Base-by-base conservation (phyloP, 2,888 invertebrate genomes). In the Exocentrus adspersus region DNA sequence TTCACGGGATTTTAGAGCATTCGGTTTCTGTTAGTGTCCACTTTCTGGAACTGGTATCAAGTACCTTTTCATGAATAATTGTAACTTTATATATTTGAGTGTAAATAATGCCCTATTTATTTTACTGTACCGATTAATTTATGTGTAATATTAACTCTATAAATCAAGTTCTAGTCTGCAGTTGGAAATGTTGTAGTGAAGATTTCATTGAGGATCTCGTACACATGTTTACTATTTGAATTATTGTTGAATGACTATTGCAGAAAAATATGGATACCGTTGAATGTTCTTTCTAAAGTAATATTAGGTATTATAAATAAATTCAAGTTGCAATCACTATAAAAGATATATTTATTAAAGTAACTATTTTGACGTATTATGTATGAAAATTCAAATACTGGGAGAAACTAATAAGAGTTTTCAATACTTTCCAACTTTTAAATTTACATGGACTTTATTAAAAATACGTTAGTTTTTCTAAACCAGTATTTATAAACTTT, bases 371-470 rank as follows among this genome's bases (percentile, higher is more conserved):
- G 9, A 17, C 6, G n/a, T 57, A 46, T 57, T 46, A 46, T 3
- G 45, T 57, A 57, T 46, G 57, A 46, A 57, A 46, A 57, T 32
- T 57, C 57, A 57, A 57, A 57, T 57, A 32, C 57, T 57, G 43
- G 1, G 7, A 28, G 21, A 46, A 20, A n/a, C n/a, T n/a, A n/a
- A n/a, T n/a, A n/a, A n/a, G n/a, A n/a, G n/a, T n/a, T n/a, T n/a
- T n/a, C n/a, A n/a, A n/a, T n/a, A n/a, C n/a, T n/a, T n/a, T n/a
- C n/a, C n/a, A n/a, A n/a, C n/a, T n/a, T n/a, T n/a, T n/a, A n/a
- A n/a, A n/a, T n/a, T n/a, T n/a, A n/a, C n/a, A n/a, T n/a, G n/a
- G n/a, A n/a, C n/a, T n/a, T n/a, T n/a, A n/a, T n/a, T n/a, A n/a
- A 3, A 42, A 43, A 43, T 10, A 43, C 14, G n/a, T 37, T 37